Evolutionary conservation across 2,888 invertebrate genomes (phyloP).

Genomic region (Ormyrus rosae): DNA sequence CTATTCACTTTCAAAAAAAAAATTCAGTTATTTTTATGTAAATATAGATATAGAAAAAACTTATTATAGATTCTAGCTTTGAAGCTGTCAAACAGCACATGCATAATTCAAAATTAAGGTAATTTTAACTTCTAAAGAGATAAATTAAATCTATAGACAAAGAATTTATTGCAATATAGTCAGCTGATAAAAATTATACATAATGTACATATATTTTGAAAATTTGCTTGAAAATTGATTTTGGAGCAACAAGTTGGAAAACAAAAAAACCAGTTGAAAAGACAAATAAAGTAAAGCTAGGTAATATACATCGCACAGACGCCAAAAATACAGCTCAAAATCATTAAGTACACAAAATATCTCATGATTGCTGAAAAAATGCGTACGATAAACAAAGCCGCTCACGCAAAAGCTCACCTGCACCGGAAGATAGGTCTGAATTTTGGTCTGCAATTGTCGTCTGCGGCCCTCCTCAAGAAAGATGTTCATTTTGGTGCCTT

Average conservation of each 20-base stretch:
- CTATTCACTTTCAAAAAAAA: background rate
- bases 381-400: background rate
- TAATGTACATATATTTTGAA: too few relatives aligned
- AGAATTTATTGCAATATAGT: too few relatives aligned
- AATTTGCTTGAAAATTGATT: background rate
- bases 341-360: background rate
- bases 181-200: too few relatives aligned
- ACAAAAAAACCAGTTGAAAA: background rate
- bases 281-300: background rate
- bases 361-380: background rate
- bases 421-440: conserved; percentile 81
- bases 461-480: conserved; percentile 82
- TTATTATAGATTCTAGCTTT: background rate
- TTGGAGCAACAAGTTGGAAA: conserved; percentile 34
- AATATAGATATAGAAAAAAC: background rate
- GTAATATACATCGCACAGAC: too few relatives aligned
- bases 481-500: conserved; percentile 82
- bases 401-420: conserved; percentile 75
- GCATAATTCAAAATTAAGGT: background rate
- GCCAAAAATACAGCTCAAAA: background rate
- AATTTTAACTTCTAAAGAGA: background rate
- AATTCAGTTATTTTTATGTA: background rate
- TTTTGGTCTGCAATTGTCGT: conserved; percentile 81
- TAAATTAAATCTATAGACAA: too few relatives aligned
- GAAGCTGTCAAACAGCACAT: too few relatives aligned